Evolutionary conservation across 2,797 vertebrate species (phyloP), one percentile per base, ranked within the genome.

Genomic region (Merluccius polli): DNA sequence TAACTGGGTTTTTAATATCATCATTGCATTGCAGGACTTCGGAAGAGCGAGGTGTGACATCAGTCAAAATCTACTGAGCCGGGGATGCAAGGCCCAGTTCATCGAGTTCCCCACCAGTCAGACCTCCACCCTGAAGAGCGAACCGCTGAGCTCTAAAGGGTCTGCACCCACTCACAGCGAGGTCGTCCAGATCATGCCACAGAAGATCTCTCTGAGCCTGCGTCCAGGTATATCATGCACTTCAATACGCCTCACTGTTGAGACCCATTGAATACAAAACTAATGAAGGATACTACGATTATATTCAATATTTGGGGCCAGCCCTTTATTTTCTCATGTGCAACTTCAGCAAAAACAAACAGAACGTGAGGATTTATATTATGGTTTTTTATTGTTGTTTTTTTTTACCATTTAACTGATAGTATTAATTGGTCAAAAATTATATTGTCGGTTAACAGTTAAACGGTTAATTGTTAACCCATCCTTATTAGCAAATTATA

Each of bases 171-270:
- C 82, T 0, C 94, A 93, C 81, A 88, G 93, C 0, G 93, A 96
- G 0, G 94, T 97, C 59, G 94, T 96, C 0, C 97, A 99, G 92
- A 96, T 99, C 77, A 94, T 83, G 0, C 98, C 98, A 0, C 98
- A 99, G 92, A 94, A 94, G 77, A 87, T 99, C 0, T 87, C 95
- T 0, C 82, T 99, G 79, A 95, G 89, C 81, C 93, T 99, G 73
- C 90, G 97, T 36, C 97, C 98, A 0, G 97, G 98, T 98, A 84
- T 92, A 90, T 5, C 7, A 70, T 67, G 36, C 59, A 0, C 38
- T 36, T 41, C 35, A 24, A 36, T 27, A 13, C 24, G 30, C 59
- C 10, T 6, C 59, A 29, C 9, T 3, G 1, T n/a, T 24, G 52
- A 59, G 9, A n/a, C 52, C 52, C 52, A 59, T 30, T 11, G 35